Conservation (phyloP, 2,797 vertebrate species). For the Gallirallus australis region DNA sequence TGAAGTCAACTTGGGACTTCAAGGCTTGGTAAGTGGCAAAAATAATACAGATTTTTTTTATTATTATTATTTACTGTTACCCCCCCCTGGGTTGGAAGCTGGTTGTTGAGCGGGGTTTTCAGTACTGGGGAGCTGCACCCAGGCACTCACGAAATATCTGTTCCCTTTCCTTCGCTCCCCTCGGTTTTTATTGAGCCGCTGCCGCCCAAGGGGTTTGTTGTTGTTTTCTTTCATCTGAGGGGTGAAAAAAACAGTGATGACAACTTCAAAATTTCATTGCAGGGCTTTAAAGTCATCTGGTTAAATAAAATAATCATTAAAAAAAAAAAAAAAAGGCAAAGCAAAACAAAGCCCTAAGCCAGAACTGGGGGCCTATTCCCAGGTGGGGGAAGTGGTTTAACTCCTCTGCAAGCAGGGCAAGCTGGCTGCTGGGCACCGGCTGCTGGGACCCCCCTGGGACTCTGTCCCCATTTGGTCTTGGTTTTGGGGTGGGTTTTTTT, state of each 20-base stretch:
- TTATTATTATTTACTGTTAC: too few species aligned
- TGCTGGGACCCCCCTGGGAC: too few species aligned
- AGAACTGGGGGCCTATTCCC: background rate
- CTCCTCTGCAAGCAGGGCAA: background rate
- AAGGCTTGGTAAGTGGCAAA: background rate
- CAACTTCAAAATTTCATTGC: background rate
- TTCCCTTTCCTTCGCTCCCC: background rate
- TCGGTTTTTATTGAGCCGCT: background rate
- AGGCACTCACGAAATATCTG: fast-evolving
- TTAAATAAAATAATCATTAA: background rate
- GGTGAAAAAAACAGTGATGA: background rate
- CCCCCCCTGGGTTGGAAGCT: background rate
- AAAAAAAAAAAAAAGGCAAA: background rate
- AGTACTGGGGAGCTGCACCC: background rate
- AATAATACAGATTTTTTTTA: background rate
- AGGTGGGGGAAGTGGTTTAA: background rate
- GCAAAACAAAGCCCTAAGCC: background rate
- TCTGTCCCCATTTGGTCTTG: too few species aligned
- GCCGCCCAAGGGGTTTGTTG: background rate
- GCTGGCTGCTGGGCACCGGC: background rate
- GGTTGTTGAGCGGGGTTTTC: background rate
- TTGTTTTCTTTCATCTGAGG: background rate
- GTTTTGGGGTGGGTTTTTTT: too few species aligned
- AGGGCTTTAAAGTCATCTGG: background rate
- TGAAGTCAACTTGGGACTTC: background rate